These are phyloP conservation scores for Clarias fuscus DNA, from an alignment of 2,797 vertebrate genomes.

Conservation along the genomic window DNA sequence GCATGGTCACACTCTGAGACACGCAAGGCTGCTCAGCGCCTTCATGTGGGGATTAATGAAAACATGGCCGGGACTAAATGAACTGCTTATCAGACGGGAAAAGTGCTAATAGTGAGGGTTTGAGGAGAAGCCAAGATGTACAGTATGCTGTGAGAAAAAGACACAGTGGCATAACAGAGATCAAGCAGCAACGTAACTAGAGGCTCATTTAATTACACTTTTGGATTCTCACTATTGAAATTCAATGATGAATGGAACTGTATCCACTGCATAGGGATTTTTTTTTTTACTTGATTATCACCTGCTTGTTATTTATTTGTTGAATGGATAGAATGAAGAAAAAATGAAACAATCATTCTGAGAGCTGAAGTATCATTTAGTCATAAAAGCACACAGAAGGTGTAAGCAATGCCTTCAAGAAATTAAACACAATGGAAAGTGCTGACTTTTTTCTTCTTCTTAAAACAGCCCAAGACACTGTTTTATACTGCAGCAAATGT, in stretches of 20 bases:
- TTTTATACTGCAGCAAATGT: not conserved
- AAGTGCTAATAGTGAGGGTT: slow-evolving; percentile 27
- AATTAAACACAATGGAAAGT: not conserved
- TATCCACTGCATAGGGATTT: not conserved
- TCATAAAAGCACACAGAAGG: too few species aligned
- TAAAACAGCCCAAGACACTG: not conserved
- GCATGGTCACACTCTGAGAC: slow-evolving; percentile 23
- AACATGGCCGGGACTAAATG: slow-evolving; percentile 34
- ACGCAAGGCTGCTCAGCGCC: slow-evolving; percentile 38
- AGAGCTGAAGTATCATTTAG: not conserved
- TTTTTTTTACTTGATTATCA: not conserved
- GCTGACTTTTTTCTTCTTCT: not conserved
- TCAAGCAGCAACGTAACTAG: not conserved
- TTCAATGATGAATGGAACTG: not conserved
- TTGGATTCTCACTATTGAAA: not conserved
- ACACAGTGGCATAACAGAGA: not conserved
- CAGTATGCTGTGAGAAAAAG: slow-evolving; percentile 26
- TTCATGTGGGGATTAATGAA: slow-evolving; percentile 47
- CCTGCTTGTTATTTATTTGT: not conserved
- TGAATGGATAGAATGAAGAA: not conserved
- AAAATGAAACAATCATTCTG: not conserved
- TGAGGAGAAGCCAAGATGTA: slow-evolving; percentile 30
- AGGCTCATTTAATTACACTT: not conserved
- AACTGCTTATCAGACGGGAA: slow-evolving; percentile 49
- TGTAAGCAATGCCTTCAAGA: not conserved